phyloP scores from a whole-genome alignment of 2,888 invertebrate genomes.

The Steinernema scapterisci region DNA sequence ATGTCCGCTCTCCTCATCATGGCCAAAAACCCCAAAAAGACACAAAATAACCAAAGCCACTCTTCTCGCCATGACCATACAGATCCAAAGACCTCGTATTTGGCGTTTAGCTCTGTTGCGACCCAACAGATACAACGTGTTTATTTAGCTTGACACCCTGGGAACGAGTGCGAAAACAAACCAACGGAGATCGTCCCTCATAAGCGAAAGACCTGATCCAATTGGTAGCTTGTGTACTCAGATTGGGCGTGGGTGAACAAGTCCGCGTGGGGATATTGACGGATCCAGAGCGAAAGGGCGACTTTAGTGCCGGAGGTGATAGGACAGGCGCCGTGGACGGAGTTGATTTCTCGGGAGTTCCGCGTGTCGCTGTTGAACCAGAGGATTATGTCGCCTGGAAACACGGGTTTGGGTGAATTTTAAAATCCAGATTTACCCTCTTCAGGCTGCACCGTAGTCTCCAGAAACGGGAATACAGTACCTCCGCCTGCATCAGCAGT shows the following conservation, averaged over 20 bases:
- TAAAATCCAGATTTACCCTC: constrained; percentile 43
- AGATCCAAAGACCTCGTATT: too few species aligned
- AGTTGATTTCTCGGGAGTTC: constrained; percentile 37
- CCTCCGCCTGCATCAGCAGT: constrained; percentile 55
- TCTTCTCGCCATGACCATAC: too few species aligned
- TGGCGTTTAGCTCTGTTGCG: too few species aligned
- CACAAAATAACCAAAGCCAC: too few species aligned
- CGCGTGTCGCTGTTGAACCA: constrained; percentile 55
- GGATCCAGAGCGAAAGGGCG: constrained; percentile 54
- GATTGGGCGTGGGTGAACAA: background rate
- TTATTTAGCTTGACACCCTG: constrained; percentile 19
- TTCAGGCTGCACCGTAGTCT: constrained; percentile 49
- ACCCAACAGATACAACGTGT: background rate
- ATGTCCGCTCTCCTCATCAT: background rate
- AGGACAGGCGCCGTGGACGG: constrained; percentile 53
- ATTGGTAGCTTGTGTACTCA: background rate
- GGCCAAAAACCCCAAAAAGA: background rate
- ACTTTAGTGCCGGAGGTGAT: constrained; percentile 51
- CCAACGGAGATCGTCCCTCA: background rate
- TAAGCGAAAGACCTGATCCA: background rate
- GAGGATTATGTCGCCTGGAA: constrained; percentile 45
- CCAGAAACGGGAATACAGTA: constrained; percentile 55
- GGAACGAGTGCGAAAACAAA: background rate
- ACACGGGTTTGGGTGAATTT: background rate
- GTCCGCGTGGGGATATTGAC: constrained; percentile 20